Evolutionary conservation across 2,888 invertebrate genomes (phyloP).

Genomic region (Amphipoea lucens): DNA sequence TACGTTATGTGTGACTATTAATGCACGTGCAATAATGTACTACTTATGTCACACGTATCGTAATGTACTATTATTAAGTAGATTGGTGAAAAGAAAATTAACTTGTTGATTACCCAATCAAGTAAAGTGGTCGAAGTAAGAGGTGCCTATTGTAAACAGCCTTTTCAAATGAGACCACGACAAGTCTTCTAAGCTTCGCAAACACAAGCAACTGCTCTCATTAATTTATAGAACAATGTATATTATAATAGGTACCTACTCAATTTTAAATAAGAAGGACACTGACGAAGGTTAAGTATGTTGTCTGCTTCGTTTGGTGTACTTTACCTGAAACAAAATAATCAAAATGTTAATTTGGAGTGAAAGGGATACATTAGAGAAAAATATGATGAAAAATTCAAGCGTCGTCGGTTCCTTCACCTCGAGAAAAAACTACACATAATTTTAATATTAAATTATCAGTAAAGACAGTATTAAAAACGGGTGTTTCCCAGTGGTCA

Average conservation of each 20-base stretch:
- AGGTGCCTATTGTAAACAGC: conserved; percentile 11
- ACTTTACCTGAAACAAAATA: conserved; percentile 66
- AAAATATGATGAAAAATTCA: neutral
- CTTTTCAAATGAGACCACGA: conserved; percentile 19
- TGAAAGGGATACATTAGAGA: conserved; percentile 14
- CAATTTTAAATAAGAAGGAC: conserved; percentile 59
- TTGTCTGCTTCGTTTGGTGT: conserved; percentile 39
- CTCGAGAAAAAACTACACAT: neutral
- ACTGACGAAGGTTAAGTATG: conserved; percentile 61
- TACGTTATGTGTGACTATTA: too few relatives aligned
- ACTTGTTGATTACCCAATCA: conserved; percentile 13
- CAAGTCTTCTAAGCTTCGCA: conserved; percentile 29
- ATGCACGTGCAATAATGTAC: neutral
- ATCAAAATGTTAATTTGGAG: conserved; percentile 50
- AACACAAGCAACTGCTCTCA: conserved; percentile 34
- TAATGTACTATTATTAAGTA: too few relatives aligned
- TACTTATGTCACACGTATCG: neutral
- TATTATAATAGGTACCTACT: conserved; percentile 54
- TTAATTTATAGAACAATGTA: conserved; percentile 51
- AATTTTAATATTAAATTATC: neutral
- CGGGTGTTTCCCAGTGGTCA: too few relatives aligned
- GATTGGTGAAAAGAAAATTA: neutral
- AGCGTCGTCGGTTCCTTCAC: neutral
- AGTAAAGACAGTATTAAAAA: neutral
- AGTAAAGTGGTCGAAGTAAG: conserved; percentile 23